Evolutionary conservation across 2,113 vertebrate species (phyloP).

Genomic region (Epinephelus lanceolatus): DNA sequence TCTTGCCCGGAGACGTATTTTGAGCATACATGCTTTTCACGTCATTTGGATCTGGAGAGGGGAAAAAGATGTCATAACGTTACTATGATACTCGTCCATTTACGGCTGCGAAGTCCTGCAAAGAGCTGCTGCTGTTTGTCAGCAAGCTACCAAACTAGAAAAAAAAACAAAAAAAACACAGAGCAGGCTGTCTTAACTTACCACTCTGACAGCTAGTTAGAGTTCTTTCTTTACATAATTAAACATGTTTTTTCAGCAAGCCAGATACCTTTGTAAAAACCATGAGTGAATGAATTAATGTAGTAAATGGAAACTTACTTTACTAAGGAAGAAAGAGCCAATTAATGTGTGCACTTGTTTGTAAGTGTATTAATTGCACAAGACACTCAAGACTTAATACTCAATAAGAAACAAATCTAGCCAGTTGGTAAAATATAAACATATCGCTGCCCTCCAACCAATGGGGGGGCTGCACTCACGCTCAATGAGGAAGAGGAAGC

Average conservation of each 20-base stretch:
- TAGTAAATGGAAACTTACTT: not conserved
- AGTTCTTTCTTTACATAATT: not conserved
- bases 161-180: too few species aligned
- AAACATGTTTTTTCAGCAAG: not conserved
- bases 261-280: not conserved
- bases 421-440: not conserved
- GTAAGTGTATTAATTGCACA: not conserved
- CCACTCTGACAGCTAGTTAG: not conserved
- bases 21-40: conserved; percentile 84
- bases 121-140: not conserved
- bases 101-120: not conserved
- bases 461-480: conserved; percentile 85
- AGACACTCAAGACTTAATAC: not conserved
- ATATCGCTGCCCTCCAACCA: too few species aligned
- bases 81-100: not conserved
- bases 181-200: not conserved
- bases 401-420: not conserved
- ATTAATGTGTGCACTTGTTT: not conserved
- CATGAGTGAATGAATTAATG: not conserved
- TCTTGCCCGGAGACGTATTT: conserved; percentile 40
- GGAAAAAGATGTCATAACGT: conserved; percentile 3
- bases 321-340: not conserved
- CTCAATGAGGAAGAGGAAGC: conserved; percentile 95
- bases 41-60: conserved; percentile 91
- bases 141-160: not conserved